phyloP scores from a whole-genome alignment of 2,113 vertebrate species.

The Eolophus roseicapilla region DNA sequence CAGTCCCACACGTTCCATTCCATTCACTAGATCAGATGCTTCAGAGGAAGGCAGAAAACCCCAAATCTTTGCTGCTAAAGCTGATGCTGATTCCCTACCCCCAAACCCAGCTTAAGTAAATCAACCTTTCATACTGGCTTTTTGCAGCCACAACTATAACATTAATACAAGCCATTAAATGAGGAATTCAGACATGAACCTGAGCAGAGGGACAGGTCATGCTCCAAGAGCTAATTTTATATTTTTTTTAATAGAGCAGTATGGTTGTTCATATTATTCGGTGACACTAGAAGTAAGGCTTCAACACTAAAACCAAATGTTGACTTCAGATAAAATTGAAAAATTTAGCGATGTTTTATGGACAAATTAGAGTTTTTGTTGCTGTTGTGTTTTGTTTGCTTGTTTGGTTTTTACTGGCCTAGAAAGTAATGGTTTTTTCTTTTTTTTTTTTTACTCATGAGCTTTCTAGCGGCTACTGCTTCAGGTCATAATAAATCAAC shows the following conservation, averaged over 20 bases:
- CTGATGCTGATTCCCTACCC: neutral
- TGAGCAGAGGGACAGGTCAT: neutral
- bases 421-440: neutral
- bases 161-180: neutral
- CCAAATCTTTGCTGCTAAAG: neutral
- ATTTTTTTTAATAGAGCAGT: neutral
- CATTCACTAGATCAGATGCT: neutral
- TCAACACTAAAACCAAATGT: neutral
- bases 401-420: neutral
- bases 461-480: neutral
- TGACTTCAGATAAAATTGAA: neutral
- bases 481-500: neutral
- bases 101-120: neutral
- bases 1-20: neutral
- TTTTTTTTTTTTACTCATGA: neutral
- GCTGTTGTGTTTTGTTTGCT: rapidly evolving
- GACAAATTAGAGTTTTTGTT: neutral
- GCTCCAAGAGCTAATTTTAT: neutral
- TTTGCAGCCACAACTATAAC: neutral
- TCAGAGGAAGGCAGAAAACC: neutral
- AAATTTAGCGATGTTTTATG: neutral
- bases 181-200: neutral
- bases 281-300: neutral
- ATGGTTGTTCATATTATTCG: neutral
- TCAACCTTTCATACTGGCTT: neutral